Evolutionary conservation across 2,888 invertebrate genomes (phyloP), one percentile per base, ranked within the genome.

Genomic region (Drosophila testacea): DNA sequence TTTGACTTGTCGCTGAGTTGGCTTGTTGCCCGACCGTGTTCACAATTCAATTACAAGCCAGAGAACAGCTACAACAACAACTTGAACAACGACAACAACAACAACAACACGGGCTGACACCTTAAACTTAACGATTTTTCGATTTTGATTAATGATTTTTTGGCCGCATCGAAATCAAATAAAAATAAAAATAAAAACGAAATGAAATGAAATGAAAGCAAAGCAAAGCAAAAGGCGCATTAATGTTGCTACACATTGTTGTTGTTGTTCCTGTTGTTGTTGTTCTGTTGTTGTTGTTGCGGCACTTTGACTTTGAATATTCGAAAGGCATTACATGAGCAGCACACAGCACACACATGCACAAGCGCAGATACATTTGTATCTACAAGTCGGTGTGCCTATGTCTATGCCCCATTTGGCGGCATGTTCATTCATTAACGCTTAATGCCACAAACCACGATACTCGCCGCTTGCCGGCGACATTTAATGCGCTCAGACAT

Each of bases 1-100:
- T 41, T 41, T 32, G 50, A 50, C 64, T 46, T 66, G 54, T 59
- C 48, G 22, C 61, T 47, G 34, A 28, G 34, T 30, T 57, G 36
- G 28, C 57, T 16, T 57, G 57, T 57, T 63, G 60, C 28, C 38
- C 13, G 51, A 44, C 22, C 71, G 48, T 87, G 84, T 88, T 88
- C 83, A 83, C 87, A 83, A 88, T 83, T 83, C 86, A 83, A 83
- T 83, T 88, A 83, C 89, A 83, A 85, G 69, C 42, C 47, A 57
- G 70, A 71, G 79, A 88, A 79, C 79, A 81, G 68, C 78, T 0
- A 65, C 74, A 74, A 50, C 62, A 54, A 11, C 66, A 50, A 28
- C 73, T 73, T 73, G 77, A 88, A 10, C 52, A 55, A 32, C 59
- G 47, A 9, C 68, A 48, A 27, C 55, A n/a, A 46, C 81, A 60